Evolutionary conservation across 2,888 invertebrate species (phyloP), one percentile per base, ranked within the genome.

Genomic region (Drosophila formosana): DNA sequence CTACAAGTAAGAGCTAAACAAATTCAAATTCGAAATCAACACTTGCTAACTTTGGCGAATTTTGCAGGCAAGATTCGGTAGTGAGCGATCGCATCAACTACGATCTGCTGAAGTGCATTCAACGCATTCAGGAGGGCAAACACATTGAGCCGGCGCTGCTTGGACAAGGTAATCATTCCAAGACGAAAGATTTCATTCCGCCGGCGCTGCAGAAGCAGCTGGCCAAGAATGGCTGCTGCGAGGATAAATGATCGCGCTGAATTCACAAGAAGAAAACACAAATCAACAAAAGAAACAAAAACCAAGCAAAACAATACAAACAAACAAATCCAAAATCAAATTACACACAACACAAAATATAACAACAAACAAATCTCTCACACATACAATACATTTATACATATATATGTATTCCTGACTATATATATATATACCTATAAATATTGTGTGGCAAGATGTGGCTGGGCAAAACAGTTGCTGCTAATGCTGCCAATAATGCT

Each of bases 31-130:
- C 18, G 18, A 4, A 30, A 30, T 7, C 6, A 30, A 2, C n/a
- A 7, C 25, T 28, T 13, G 13, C 25, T 46, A 11, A 46, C 18
- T 18, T 30, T 4, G 2, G 11, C 5, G 4, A 23, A 23, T 23
- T 28, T 67, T 74, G 13, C 93, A 96, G 96, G 89, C 94, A 96
- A 90, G 99, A 99, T 93, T 98, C 99, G 0, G 94, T 96, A 45
- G 96, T 99, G 9, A 94, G 95, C 0, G 97, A 99, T 77, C 94
- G 94, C 79, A 97, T 98, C 74, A 97, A 97, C 91, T 99, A 98
- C 91, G 99, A 99, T 92, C 93, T 99, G 57, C 92, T 98, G 61
- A 96, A 95, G 90, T 95, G 95, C 56, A 95, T 96, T 50, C 94
- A 96, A 90, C 94, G 94, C 56, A 95, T 97, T 64, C 96, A 96